Evolutionary conservation across 2,888 invertebrate genomes (phyloP).

Genomic region (Anodontia alba): DNA sequence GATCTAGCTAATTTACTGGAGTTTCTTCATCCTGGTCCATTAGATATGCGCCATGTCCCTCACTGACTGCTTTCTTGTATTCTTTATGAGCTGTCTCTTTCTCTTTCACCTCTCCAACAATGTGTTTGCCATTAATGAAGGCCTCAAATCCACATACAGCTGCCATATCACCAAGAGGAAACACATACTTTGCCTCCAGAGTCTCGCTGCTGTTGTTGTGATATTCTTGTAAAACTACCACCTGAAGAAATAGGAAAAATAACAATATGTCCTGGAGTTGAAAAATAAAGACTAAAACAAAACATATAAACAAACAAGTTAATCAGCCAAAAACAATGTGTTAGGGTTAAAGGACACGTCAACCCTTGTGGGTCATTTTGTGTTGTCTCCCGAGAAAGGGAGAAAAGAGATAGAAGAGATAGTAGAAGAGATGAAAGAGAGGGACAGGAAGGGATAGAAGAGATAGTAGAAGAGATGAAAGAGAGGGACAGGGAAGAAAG

Average conservation of each 20-base stretch:
- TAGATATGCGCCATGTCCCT: slow-evolving; percentile 85
- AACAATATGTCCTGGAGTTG: too few species aligned
- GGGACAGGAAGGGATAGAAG: too few species aligned
- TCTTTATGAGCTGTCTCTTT: slow-evolving; percentile 84
- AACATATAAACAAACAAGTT: neutral
- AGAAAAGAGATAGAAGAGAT: too few species aligned
- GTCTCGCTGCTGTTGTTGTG: slow-evolving; percentile 73
- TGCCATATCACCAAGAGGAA: slow-evolving; percentile 84
- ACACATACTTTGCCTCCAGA: slow-evolving; percentile 85
- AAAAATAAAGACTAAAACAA: too few species aligned
- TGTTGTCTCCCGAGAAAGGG: too few species aligned
- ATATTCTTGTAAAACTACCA: slow-evolving; percentile 83
- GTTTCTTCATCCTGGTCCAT: slow-evolving; percentile 85
- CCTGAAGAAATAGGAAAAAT: slow-evolving; percentile 67
- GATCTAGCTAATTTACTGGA: slow-evolving; percentile 83
- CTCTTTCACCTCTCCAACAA: slow-evolving; percentile 85
- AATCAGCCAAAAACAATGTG: neutral
- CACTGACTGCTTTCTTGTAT: slow-evolving; percentile 84
- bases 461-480: too few species aligned
- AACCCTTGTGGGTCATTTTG: too few species aligned
- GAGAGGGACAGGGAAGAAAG: too few species aligned
- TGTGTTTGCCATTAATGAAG: slow-evolving; percentile 85
- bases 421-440: too few species aligned
- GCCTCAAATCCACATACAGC: slow-evolving; percentile 86
- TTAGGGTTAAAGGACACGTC: neutral